A percentile compares a stretch with the other conserved stretches of the same genome.
These are phyloP conservation scores for Fistularia tabacaria DNA, from an alignment of 2,797 vertebrate species.

Conservation along the genomic window DNA sequence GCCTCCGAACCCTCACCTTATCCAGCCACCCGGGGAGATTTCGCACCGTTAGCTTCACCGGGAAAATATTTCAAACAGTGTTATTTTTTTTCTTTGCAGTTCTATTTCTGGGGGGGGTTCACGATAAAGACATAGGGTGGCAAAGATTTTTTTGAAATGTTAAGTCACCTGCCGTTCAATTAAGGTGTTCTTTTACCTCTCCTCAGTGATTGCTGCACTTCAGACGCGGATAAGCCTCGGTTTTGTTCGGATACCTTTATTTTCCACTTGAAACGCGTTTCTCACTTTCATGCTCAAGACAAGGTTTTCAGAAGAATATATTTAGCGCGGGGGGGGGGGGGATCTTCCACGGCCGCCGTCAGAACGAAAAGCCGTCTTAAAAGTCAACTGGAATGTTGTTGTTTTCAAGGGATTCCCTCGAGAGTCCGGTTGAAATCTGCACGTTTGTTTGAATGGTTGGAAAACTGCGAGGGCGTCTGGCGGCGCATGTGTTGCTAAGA, in stretches of 20 bases:
- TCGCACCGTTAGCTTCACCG: constrained; percentile 11
- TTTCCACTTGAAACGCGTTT: constrained; percentile 14
- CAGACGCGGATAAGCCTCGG: not conserved
- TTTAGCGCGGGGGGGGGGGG: constrained; percentile 47
- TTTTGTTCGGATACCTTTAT: constrained; percentile 8
- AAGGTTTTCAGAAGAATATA: constrained; percentile 26
- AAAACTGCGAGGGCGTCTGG: constrained; percentile 25
- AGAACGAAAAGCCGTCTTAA: constrained; percentile 13
- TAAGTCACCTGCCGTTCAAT: constrained; percentile 1
- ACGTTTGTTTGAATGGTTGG: constrained; percentile 32
- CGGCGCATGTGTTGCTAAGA: constrained; percentile 46
- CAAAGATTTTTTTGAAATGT: not conserved
- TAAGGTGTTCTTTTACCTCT: constrained; percentile 16
- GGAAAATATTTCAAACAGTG: constrained; percentile 14
- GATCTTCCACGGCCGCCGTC: constrained; percentile 31
- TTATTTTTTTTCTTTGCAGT: constrained; percentile 2
- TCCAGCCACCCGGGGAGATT: constrained; percentile 23
- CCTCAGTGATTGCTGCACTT: constrained; percentile 21
- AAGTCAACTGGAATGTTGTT: constrained; percentile 35
- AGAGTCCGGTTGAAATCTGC: constrained; percentile 32
- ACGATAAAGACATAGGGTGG: not conserved
- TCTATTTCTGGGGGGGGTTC: not conserved
- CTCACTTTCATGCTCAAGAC: constrained; percentile 11
- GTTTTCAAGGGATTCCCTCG: constrained; percentile 12
- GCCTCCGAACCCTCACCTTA: constrained; percentile 17